Percentiles rank a stretch among this genome's conserved stretches.
Conservation (phyloP, 1,140 invertebrate genomes). For the Portunus trituberculatus region DNA sequence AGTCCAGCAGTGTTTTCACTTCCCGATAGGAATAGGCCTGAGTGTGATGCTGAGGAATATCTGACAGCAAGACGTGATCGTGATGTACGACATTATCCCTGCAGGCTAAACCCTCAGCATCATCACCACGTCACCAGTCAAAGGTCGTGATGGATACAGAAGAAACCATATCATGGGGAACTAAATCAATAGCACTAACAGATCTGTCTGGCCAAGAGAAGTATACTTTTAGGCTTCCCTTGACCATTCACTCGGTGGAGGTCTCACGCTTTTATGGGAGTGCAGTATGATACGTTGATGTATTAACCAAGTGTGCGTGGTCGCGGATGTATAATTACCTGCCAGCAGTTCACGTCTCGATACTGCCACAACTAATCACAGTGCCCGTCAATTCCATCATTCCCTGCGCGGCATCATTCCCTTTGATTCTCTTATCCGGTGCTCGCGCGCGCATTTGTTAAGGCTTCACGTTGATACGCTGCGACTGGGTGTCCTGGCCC, state of each 20-base stretch:
- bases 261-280: neutral
- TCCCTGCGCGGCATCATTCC: neutral
- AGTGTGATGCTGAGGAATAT: neutral
- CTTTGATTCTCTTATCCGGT: too few relatives aligned
- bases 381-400: neutral
- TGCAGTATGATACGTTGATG: neutral
- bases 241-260: neutral
- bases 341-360: neutral
- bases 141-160: neutral
- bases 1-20: neutral
- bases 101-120: neutral
- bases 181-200: neutral
- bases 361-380: neutral
- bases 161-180: neutral
- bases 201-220: neutral
- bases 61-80: neutral
- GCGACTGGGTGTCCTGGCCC: too few relatives aligned
- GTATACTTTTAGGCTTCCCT: neutral
- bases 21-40: neutral
- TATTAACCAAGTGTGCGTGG: neutral
- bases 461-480: too few relatives aligned
- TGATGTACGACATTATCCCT: neutral
- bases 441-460: too few relatives aligned
- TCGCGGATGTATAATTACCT: neutral
- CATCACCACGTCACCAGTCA: neutral